Percentiles rank a stretch among this genome's conserved stretches.
These are phyloP conservation scores for Boloria selene DNA, from an alignment of 2,888 invertebrate genomes.

Conservation along the genomic window DNA sequence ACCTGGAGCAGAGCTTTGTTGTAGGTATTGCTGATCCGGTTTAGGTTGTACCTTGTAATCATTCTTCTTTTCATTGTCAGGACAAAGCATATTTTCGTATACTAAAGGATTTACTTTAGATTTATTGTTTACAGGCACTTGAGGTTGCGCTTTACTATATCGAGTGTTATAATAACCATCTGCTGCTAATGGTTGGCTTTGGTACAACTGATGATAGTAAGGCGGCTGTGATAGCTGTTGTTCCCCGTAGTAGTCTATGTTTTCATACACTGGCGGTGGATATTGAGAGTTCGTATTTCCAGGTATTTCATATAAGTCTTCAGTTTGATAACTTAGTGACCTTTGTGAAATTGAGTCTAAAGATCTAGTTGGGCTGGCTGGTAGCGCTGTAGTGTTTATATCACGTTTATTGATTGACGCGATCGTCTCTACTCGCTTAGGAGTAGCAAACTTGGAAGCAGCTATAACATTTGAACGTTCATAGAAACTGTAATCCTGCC, in stretches of 20 bases:
- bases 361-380: slow-evolving; percentile 83
- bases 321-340: slow-evolving; percentile 77
- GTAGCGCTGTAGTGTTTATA: slow-evolving; percentile 66
- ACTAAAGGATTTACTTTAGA: slow-evolving; percentile 66
- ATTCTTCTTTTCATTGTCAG: slow-evolving; percentile 69
- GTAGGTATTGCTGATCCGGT: slow-evolving; percentile 67
- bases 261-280: slow-evolving; percentile 87
- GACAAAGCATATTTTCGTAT: slow-evolving; percentile 79
- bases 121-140: slow-evolving; percentile 85
- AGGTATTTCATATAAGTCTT: slow-evolving; percentile 74
- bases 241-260: slow-evolving; percentile 89
- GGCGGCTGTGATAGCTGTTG: slow-evolving; percentile 81
- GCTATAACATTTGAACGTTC: slow-evolving; percentile 89
- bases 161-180: slow-evolving; percentile 80
- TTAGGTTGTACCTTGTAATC: slow-evolving; percentile 64
- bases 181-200: slow-evolving; percentile 69
- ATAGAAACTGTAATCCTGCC: slow-evolving; percentile 78
- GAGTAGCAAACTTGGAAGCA: slow-evolving; percentile 89
- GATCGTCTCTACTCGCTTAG: slow-evolving; percentile 87
- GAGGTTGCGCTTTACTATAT: slow-evolving; percentile 90
- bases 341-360: slow-evolving; percentile 84
- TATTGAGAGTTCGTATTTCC: slow-evolving; percentile 68
- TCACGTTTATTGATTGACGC: slow-evolving; percentile 74
- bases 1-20: slow-evolving; percentile 70
- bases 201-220: slow-evolving; percentile 83